Percentiles rank a stretch among this genome's conserved stretches.
Evolutionary conservation across 2,797 vertebrate genomes (phyloP).

Genomic region (Micromesistius poutassou): DNA sequence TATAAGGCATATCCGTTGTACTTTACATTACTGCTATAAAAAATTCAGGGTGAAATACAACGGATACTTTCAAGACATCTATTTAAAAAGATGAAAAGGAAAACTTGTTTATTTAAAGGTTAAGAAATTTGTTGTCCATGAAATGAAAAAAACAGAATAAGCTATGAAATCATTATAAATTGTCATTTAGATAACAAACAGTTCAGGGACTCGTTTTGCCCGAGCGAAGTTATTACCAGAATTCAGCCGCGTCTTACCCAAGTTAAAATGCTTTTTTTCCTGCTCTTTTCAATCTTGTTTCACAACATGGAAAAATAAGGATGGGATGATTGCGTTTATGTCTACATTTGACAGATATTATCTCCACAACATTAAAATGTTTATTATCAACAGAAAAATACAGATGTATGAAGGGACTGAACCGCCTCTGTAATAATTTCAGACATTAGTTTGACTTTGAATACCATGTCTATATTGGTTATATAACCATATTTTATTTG

Average conservation of each 20-base stretch:
- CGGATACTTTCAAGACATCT: background rate
- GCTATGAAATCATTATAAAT: constrained; percentile 1
- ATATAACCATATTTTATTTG: background rate
- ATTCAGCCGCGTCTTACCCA: background rate
- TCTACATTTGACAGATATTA: background rate
- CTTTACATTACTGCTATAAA: background rate
- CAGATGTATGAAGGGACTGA: background rate
- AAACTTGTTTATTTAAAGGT: constrained; percentile 1
- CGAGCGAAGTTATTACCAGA: background rate
- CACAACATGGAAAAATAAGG: background rate
- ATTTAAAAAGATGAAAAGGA: constrained; percentile 3
- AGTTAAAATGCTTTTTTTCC: background rate
- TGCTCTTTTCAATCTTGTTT: background rate
- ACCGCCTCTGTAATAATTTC: background rate
- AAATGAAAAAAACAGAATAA: background rate
- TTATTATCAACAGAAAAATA: background rate
- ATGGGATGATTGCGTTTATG: background rate
- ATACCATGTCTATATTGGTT: background rate
- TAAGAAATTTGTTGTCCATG: background rate
- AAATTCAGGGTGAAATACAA: background rate
- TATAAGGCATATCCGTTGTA: background rate
- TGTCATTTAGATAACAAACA: background rate
- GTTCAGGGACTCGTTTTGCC: background rate
- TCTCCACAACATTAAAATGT: background rate
- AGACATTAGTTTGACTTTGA: background rate